Evolutionary conservation across 2,113 vertebrate genomes (phyloP).

Genomic region (Desmodus rotundus): DNA sequence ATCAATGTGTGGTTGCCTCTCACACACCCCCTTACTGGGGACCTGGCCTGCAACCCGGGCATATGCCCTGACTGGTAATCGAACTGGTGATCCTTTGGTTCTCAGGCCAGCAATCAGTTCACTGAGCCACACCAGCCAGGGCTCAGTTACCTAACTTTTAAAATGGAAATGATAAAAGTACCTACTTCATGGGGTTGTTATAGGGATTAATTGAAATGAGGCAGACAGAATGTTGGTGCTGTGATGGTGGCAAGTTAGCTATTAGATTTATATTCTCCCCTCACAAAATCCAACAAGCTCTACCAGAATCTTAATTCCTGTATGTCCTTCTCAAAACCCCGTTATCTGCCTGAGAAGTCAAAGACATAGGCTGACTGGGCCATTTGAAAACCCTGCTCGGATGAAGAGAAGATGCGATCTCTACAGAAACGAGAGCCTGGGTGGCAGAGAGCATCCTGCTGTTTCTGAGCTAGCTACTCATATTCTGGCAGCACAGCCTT

Average conservation of each 20-base stretch:
- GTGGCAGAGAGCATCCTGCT: conserved; percentile 21
- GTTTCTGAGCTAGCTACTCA: conserved; percentile 37
- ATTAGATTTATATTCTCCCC: background rate
- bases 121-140: no score
- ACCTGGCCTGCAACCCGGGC: no score
- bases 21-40: no score
- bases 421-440: background rate
- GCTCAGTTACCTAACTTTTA: background rate
- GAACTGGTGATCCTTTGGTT: no score
- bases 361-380: background rate
- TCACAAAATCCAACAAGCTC: background rate
- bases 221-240: background rate
- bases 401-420: conserved; percentile 3
- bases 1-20: no score
- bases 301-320: background rate
- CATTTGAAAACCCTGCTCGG: background rate
- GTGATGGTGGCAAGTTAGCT: background rate
- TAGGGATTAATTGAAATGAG: background rate
- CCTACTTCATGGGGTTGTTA: background rate
- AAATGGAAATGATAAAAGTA: background rate
- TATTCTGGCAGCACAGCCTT: background rate
- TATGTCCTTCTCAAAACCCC: background rate
- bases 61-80: no score
- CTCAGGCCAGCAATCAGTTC: no score
- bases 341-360: conserved; percentile 7